phyloP scores from a whole-genome alignment of 2,113 vertebrate genomes.

The Phyllostomus discolor region DNA sequence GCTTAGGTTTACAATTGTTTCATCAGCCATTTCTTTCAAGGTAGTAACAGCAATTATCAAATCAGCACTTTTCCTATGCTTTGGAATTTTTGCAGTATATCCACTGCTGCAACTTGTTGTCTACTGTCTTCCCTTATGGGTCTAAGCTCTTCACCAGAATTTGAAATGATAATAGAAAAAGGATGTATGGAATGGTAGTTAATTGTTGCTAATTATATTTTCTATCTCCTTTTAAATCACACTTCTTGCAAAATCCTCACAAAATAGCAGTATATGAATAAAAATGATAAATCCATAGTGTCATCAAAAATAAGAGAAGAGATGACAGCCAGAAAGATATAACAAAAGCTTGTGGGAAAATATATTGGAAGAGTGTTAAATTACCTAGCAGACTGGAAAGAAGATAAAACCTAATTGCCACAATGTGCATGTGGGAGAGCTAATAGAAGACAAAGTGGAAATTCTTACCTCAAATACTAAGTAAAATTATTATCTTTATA shows the following conservation, averaged over 20 bases:
- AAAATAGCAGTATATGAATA: neutral
- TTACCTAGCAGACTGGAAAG: neutral
- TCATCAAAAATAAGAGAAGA: neutral
- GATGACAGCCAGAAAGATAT: neutral
- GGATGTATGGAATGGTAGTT: neutral
- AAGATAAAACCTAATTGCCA: neutral
- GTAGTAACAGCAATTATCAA: neutral
- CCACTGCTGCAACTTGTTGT: neutral
- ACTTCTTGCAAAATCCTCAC: neutral
- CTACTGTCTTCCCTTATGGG: neutral
- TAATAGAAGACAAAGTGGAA: neutral
- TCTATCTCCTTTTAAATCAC: neutral
- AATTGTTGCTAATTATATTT: neutral
- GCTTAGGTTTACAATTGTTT: neutral
- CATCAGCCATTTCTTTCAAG: neutral
- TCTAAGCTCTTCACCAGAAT: neutral
- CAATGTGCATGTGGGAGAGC: neutral
- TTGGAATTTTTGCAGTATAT: neutral
- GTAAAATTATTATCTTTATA: neutral
- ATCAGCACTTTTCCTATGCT: neutral
- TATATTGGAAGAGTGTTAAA: neutral
- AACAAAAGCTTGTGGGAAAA: neutral
- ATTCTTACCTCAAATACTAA: neutral
- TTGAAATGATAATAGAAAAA: neutral
- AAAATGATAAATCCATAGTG: neutral